Evolutionary conservation across 2,113 vertebrate species (phyloP).

Genomic region (Toxostoma redivivum): DNA sequence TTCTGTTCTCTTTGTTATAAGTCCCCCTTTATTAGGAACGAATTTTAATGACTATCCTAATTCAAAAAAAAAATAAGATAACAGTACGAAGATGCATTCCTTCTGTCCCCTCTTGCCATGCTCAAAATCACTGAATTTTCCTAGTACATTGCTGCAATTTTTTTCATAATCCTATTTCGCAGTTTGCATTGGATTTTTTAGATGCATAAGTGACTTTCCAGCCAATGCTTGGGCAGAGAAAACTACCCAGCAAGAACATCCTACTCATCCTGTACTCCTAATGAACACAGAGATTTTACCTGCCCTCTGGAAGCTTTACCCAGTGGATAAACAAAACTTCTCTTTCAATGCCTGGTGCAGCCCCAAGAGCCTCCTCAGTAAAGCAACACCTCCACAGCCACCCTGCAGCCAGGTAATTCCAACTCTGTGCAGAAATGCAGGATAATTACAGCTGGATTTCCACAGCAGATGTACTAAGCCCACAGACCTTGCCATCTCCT

Average conservation of each 20-base stretch:
- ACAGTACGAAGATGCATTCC: background rate
- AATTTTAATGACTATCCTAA: background rate
- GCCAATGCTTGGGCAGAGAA: background rate
- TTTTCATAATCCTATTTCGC: background rate
- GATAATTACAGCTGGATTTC: conserved; percentile 2
- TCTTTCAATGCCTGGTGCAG: background rate
- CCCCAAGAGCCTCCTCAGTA: background rate
- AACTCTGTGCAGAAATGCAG: background rate
- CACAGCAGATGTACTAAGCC: background rate
- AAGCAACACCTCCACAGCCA: background rate
- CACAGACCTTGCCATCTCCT: background rate
- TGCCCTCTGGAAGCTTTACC: background rate
- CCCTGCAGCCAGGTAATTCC: background rate
- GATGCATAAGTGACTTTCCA: background rate
- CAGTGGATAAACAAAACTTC: background rate
- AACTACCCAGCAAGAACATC: background rate
- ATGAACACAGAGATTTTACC: background rate
- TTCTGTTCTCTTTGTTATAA: background rate
- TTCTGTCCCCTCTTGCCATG: background rate
- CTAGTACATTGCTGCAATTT: background rate
- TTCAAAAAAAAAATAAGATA: background rate
- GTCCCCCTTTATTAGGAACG: background rate
- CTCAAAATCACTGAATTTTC: background rate
- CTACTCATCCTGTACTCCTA: background rate
- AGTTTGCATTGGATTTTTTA: background rate